Conservation (phyloP, 2,113 vertebrate genomes). For the Callipepla californica region DNA sequence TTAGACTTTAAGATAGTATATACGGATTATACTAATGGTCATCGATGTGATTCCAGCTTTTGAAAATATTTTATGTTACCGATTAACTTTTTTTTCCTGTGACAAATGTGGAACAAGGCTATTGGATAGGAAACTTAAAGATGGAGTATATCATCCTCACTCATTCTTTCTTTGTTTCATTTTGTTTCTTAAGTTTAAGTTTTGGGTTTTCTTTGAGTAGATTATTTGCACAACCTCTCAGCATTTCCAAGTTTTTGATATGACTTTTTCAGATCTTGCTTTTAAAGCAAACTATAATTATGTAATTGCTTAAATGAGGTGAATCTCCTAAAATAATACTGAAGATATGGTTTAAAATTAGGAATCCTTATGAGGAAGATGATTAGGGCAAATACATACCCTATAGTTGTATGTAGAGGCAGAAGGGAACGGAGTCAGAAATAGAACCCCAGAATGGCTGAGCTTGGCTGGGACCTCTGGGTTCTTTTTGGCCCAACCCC, state of each 20-base stretch:
- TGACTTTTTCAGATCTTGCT: not conserved
- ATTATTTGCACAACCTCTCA: not conserved
- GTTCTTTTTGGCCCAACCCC: not conserved
- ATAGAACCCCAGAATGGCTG: not conserved
- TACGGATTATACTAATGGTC: not conserved
- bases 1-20: not conserved
- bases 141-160: not conserved
- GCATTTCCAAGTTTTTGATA: not conserved
- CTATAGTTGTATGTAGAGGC: not conserved
- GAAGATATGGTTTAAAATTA: not conserved
- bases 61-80: not conserved
- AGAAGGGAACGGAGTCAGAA: not conserved
- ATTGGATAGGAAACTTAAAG: not conserved
- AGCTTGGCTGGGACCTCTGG: not conserved
- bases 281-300: not conserved
- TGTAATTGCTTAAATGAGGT: not conserved
- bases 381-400: not conserved
- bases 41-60: not conserved
- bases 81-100: not conserved
- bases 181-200: not conserved
- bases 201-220: not conserved
- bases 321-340: fast-evolving
- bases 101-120: not conserved
- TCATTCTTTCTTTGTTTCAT: fast-evolving
- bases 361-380: not conserved